Evolutionary conservation across 2,888 invertebrate genomes (phyloP), one percentile per base, ranked within the genome.

Genomic region (Kryphioiulus occultus): DNA sequence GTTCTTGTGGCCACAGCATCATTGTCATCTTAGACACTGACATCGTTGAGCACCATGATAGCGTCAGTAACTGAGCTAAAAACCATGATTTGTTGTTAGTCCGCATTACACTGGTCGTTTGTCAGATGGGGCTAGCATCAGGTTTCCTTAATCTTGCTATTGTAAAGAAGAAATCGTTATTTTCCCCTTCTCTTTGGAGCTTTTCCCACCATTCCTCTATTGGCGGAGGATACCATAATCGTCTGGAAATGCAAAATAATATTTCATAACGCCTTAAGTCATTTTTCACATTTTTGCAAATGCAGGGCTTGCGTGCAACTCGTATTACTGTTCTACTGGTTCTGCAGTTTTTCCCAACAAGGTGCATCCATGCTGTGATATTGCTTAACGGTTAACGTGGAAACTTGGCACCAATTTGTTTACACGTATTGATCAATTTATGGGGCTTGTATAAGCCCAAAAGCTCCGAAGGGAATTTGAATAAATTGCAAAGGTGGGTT

Each of bases 401-500:
- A 26, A 68, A n/a, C 68, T 68, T 68, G 26, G 12, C 68, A 68
- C 68, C 68, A 68, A 68, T 68, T 68, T 68, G 68, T 68, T 68
- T 68, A 26, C 68, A 68, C 26, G 68, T 68, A 68, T 68, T 68
- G 68, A 68, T 68, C 26, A 68, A 68, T 68, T 26, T 68, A 68
- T 68, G 68, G 68, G 68, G 26, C 68, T 68, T 10, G 26, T 12
- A 12, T 68, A 68, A 68, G 68, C 68, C 26, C 68, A 68, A 68
- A 26, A 68, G 68, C 68, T 68, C 68, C 68, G 26, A 26, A 68
- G 68, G 68, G 68, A 68, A 68, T 68, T 68, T 68, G 68, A 68
- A 68, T 68, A 68, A 68, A 68, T 68, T 68, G 68, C 68, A 68
- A 26, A 68, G 26, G 68, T 68, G 68, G n/a, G 68, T 68, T 68